phyloP scores from a whole-genome alignment of 2,113 vertebrate species.

The Copsychus sechellarum region DNA sequence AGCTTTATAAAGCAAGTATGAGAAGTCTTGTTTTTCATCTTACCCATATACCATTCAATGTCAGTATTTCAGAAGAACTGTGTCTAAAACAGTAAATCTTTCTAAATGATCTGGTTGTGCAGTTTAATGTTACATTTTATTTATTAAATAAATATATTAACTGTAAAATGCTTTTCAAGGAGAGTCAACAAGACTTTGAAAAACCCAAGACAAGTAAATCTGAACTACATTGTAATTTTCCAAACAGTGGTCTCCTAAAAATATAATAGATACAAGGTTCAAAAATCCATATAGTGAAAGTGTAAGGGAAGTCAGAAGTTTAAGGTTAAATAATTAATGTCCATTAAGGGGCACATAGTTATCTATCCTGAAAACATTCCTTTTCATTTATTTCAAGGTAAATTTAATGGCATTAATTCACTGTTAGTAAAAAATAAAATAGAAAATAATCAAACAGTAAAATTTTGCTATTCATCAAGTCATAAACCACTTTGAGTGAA shows the following conservation, averaged over 20 bases:
- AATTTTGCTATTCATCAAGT: background rate
- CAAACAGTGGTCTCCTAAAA: background rate
- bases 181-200: background rate
- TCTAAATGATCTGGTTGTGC: background rate
- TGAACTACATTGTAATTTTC: background rate
- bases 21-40: background rate
- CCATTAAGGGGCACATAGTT: rapidly evolving
- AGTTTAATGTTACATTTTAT: background rate
- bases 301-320: background rate
- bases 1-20: background rate
- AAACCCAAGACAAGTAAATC: background rate
- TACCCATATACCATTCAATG: background rate
- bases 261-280: background rate
- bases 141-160: background rate
- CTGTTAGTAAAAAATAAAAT: background rate
- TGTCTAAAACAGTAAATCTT: background rate
- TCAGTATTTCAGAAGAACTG: background rate
- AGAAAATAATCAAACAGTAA: background rate
- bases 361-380: background rate
- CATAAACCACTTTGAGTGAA: background rate
- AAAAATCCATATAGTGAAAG: background rate
- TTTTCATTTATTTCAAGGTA: background rate
- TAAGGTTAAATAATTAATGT: background rate
- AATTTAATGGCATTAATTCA: background rate
- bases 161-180: background rate